Base-by-base conservation (phyloP, 2,888 invertebrate genomes). In the Aelia acuminata region DNA sequence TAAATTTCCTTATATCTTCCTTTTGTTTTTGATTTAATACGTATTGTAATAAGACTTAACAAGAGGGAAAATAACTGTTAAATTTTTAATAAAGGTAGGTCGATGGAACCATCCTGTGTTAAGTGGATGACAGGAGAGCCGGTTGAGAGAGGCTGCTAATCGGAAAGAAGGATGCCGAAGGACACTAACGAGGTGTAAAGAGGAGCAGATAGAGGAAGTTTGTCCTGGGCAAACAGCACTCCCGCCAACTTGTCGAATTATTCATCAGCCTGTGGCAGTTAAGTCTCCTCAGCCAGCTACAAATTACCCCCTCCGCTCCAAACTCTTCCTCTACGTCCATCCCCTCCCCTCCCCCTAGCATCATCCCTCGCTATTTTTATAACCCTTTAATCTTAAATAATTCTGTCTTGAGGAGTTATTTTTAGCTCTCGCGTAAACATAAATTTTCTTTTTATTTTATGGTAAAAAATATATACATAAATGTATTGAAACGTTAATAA, bases 101-200 rank as follows among this genome's bases (percentile, higher is more conserved):
- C n/a, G 26, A 26, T 26, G 15, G 1, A 26, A 57, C 4, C 57
- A 15, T 26, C 26, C 57, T 26, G 26, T 57, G 26, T 57, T 57
- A 57, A 57, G 57, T 57, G 57, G 57, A 26, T 57, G 26, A 26
- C 57, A 26, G 57, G 18, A 8, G 53, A n/a, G 53, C 3, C 26
- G 57, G 57, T 57, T n/a, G 26, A 57, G 57, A 26, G 57, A 26
- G 57, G 57, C 13, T 1, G 57, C 57, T 57, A 57, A 57, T 57
- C 57, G 57, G 57, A 57, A 57, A 57, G 57, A 57, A 57, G 57
- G 57, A 57, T 26, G 13, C 57, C 26, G 26, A 26, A 57, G 57
- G 57, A 57, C 57, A 57, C 57, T 57, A 57, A 57, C 57, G 57
- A 57, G 57, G 57, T 57, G 57, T 57, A 57, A 57, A 57, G 57